A percentile compares a stretch with the other conserved stretches of the same genome.
Conservation (phyloP, 2,797 vertebrate species). For the Australoheros facetus region DNA sequence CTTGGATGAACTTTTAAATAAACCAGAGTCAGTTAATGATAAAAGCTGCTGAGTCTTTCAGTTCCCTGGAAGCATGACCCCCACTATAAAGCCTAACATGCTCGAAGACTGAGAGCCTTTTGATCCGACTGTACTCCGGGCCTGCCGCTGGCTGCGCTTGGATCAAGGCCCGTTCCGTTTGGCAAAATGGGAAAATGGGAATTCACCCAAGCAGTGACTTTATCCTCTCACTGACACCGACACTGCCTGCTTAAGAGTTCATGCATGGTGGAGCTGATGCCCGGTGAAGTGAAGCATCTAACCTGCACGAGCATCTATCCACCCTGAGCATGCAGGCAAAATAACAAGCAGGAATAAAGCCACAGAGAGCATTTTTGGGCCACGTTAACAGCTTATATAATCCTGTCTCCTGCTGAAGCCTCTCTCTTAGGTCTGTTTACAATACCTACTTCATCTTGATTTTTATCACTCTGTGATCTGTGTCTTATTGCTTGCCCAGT, state of each 20-base stretch:
- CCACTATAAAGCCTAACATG: conserved; percentile 11
- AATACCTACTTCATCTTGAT: conserved; percentile 2
- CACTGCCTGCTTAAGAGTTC: conserved; percentile 17
- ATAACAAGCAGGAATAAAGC: conserved; percentile 12
- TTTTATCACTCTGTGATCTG: background rate
- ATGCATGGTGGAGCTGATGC: conserved; percentile 1
- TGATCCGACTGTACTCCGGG: conserved; percentile 30
- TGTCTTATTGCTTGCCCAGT: background rate
- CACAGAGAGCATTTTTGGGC: background rate
- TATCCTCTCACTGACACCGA: conserved; percentile 33
- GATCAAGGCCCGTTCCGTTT: conserved; percentile 38
- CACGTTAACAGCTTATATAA: background rate
- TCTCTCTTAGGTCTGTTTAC: background rate
- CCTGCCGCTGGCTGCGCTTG: conserved; percentile 7
- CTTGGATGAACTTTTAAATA: background rate
- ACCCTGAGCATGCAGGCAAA: conserved; percentile 2
- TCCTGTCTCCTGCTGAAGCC: background rate
- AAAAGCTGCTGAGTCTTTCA: conserved; percentile 6
- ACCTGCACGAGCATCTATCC: conserved; percentile 28
- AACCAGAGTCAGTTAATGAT: conserved; percentile 1
- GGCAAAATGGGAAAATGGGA: conserved; percentile 39
- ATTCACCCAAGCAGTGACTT: conserved; percentile 39
- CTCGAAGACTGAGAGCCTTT: conserved; percentile 41
- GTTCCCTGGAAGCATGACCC: conserved; percentile 14
- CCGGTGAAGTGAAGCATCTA: conserved; percentile 25